phyloP scores from a whole-genome alignment of 2,888 invertebrate species.

The Aplocera efformata region DNA sequence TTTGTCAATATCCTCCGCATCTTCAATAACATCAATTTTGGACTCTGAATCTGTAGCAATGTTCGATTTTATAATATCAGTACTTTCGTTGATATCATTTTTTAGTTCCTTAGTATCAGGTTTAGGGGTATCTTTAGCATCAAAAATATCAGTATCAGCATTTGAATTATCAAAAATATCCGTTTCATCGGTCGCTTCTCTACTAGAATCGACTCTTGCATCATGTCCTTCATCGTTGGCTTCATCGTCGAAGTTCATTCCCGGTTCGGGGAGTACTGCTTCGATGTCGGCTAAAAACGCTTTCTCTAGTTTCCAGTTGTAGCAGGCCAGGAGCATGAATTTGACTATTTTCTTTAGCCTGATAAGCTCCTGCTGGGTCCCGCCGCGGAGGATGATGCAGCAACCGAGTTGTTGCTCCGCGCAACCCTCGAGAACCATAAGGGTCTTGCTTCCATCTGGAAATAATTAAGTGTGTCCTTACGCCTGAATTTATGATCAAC shows the following conservation, averaged over 20 bases:
- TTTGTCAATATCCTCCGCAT: constrained; percentile 8
- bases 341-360: constrained; percentile 91
- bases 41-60: neutral
- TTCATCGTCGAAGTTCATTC: constrained; percentile 62
- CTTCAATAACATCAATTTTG: neutral
- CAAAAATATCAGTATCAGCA: constrained; percentile 8
- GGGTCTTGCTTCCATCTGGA: constrained; percentile 86
- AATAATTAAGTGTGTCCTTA: neutral
- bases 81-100: neutral
- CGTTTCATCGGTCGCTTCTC: neutral
- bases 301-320: constrained; percentile 95
- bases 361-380: constrained; percentile 84
- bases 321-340: constrained; percentile 90
- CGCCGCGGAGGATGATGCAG: constrained; percentile 92
- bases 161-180: constrained; percentile 2
- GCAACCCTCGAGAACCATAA: constrained; percentile 97
- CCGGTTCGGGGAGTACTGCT: constrained; percentile 66
- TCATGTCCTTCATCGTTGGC: constrained; percentile 20
- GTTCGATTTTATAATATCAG: neutral
- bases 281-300: constrained; percentile 94
- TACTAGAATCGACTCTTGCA: neutral
- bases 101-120: constrained; percentile 2
- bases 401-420: constrained; percentile 90
- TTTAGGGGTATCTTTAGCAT: constrained; percentile 7
- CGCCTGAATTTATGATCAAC: too few species aligned